phyloP scores from a whole-genome alignment of 2,113 vertebrate genomes.

The Forbesichthys papilliferus region DNA sequence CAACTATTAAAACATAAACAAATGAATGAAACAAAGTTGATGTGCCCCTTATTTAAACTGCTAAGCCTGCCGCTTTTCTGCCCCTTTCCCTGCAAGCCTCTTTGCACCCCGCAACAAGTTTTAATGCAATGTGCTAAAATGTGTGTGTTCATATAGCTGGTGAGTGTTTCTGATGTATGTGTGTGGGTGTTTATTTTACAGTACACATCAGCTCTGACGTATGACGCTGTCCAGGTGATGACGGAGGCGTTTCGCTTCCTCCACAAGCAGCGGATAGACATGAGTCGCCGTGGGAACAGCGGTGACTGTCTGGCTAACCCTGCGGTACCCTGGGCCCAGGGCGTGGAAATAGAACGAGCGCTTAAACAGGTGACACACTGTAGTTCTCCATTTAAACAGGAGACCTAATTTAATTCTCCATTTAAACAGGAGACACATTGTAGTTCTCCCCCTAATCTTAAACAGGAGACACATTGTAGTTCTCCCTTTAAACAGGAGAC shows the following conservation, averaged over 20 bases:
- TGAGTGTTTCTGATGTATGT: slow-evolving; percentile 4
- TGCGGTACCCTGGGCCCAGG: slow-evolving; percentile 95
- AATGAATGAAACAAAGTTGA: no score
- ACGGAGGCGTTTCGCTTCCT: slow-evolving; percentile 94
- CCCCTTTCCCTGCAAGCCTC: no score
- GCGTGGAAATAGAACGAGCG: slow-evolving; percentile 95
- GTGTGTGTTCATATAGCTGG: no score
- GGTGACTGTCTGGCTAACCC: slow-evolving; percentile 96
- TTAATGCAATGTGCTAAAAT: no score
- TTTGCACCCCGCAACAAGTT: no score
- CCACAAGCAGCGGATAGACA: slow-evolving; percentile 95
- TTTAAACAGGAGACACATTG: slow-evolving; percentile 82
- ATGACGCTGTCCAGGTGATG: slow-evolving; percentile 96
- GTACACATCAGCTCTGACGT: slow-evolving; percentile 96
- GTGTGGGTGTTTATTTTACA: slow-evolving; percentile 68
- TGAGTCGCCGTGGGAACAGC: slow-evolving; percentile 91
- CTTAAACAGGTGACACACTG: slow-evolving; percentile 86
- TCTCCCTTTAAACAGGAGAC: no score
- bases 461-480: slow-evolving; percentile 79
- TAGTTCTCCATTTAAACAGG: no score
- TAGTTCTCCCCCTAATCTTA: slow-evolving; percentile 57
- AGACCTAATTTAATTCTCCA: no score
- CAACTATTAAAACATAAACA: no score
- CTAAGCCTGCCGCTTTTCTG: no score
- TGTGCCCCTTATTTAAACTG: no score